Evolutionary conservation across 2,113 vertebrate species (phyloP), one percentile per base, ranked within the genome.

Genomic region (Xiphophorus maculatus): DNA sequence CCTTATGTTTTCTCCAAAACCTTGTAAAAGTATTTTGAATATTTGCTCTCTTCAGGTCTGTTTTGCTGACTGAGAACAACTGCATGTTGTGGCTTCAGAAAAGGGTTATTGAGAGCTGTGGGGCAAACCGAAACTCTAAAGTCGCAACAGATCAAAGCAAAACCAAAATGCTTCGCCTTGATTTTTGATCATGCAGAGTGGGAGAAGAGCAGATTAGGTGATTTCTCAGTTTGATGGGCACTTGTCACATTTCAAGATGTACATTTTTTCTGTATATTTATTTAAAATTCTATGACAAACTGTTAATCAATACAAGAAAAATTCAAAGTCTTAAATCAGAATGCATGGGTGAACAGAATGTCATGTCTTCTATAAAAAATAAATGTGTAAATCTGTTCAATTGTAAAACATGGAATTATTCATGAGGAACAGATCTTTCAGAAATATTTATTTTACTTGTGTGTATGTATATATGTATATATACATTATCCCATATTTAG

Each of bases 401-500:
- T 44, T 42, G 60, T 15, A 40, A 48, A 62, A 12, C 35, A 28
- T 71, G 35, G 67, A 74, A 71, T 71, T 37, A 42, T 67, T 37
- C 62, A 77, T 32, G 70, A 58, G 44, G 32, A 30, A 32, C 51
- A 28, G 60, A 28, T 60, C 19, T 44, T 44, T 60, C 51, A 32
- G n/a, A 78, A 73, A 63, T 6, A 63, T 35, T 19, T 19, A 62
- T 72, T 51, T 42, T 54, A 32, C 35, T 12, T 37, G 35, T 11
- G 35, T 37, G 10, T 37, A 12, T 37, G 0, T 37, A 2, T 37
- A 11, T 12, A 37, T 33, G 5, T 37, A 37, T 37, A 11, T 9
- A 35, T 37, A 37, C 35, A 69, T 70, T 28, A 65, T 37, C 30
- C 9, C 5, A 74, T 54, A 63, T 51, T 63, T 73, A 73, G 68